A percentile compares a stretch with the other conserved stretches of the same genome.
phyloP scores from a whole-genome alignment of 2,113 vertebrate species.

The Urocitellus parryii region DNA sequence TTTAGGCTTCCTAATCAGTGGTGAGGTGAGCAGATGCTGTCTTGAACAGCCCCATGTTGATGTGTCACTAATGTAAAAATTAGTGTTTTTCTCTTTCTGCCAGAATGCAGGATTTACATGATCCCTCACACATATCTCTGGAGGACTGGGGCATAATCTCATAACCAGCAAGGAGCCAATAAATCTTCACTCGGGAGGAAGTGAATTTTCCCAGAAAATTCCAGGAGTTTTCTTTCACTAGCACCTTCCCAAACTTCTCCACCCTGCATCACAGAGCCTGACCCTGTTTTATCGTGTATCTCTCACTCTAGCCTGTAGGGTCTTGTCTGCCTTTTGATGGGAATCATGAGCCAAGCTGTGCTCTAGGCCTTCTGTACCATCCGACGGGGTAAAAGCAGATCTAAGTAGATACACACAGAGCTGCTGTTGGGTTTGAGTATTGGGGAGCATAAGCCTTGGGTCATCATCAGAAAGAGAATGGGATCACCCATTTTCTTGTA shows the following conservation, averaged over 20 bases:
- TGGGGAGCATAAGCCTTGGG: neutral
- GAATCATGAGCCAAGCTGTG: neutral
- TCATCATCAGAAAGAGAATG: neutral
- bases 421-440: neutral
- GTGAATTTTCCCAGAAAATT: constrained; percentile 57
- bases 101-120: constrained; percentile 82
- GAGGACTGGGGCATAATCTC: constrained; percentile 74
- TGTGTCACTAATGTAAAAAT: constrained; percentile 80
- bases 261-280: fast-evolving
- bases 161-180: constrained; percentile 66
- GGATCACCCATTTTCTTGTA: neutral
- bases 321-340: neutral
- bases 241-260: neutral
- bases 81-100: constrained; percentile 78
- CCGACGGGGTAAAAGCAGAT: neutral
- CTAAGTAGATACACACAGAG: neutral
- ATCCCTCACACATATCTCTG: constrained; percentile 68
- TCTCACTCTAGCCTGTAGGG: neutral
- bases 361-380: fast-evolving
- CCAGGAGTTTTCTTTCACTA: neutral
- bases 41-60: constrained; percentile 69
- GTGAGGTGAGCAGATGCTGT: constrained; percentile 73
- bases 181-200: constrained; percentile 49
- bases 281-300: neutral
- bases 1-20: constrained; percentile 68